Base-by-base conservation (phyloP, 2,113 vertebrate species). In the Plectropomus leopardus region DNA sequence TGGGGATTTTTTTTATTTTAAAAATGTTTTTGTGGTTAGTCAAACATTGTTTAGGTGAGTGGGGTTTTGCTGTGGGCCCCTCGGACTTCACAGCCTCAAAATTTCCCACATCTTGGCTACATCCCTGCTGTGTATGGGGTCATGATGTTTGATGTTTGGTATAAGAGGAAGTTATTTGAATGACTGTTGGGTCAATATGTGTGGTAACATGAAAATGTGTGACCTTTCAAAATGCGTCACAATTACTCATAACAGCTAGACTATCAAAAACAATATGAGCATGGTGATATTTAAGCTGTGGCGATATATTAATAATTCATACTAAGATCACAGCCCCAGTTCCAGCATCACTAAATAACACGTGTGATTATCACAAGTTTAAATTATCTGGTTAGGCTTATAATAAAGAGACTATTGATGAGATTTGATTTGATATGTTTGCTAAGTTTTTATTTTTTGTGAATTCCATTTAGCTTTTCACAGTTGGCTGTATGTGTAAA, bases 201-300 rank as follows among this genome's bases (percentile, higher is more conserved):
- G 32, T 51, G 11, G 17, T 24, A 8, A 28, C 16, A 21, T 36
- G 11, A 16, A 45, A 30, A 51, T 11, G 3, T 61, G 16, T 75
- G 58, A 59, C 59, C 32, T 69, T 69, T 63, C 23, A 58, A 68
- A 63, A 57, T 72, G 55, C n/a, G 19, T 40, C 45, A 50, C 70
- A 50, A 13, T 23, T 59, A 58, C 44, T 47, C 28, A 69, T 19
- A 50, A 24, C 9, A 45, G 26, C 19, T 23, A n/a, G 30, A n/a
- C 34, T 23, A 32, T 58, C 32, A 24, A 42, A 5, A 44, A 10
- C 19, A 59, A 70, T 17, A 2, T 53, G 44, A 74, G 47, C 30
- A 16, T 58, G 26, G 2, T 17, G 51, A 61, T 17, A 48, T 55
- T 17, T n/a, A 70, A 51, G 21, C 15, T 13, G 34, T 28, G 24